phyloP scores from a whole-genome alignment of 2,797 vertebrate species.

The Leuciscus waleckii region DNA sequence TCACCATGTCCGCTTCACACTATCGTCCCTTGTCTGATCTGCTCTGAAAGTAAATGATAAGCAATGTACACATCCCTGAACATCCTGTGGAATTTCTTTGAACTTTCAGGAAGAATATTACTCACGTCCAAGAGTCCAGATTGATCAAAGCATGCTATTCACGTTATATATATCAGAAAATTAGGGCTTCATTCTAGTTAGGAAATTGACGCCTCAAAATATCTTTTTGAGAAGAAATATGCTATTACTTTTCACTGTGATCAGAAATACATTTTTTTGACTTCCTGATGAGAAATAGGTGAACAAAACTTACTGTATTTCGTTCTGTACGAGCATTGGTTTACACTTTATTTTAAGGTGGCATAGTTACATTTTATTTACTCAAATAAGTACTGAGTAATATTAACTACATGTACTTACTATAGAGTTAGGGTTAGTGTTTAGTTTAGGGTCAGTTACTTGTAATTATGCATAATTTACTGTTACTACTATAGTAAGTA shows the following conservation, averaged over 20 bases:
- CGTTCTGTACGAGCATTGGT: neutral
- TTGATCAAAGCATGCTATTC: neutral
- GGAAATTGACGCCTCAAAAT: no score
- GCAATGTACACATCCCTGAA: conserved; percentile 19
- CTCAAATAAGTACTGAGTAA: no score
- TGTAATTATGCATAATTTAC: no score
- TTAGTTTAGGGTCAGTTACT: no score
- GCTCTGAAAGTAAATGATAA: conserved; percentile 42
- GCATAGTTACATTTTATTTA: no score
- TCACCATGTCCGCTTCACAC: conserved; percentile 40
- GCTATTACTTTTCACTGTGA: neutral
- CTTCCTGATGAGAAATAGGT: no score
- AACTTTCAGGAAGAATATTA: conserved; percentile 19
- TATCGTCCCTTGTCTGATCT: conserved; percentile 26
- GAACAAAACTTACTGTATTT: neutral
- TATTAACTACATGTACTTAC: no score
- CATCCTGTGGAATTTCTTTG: conserved; percentile 43
- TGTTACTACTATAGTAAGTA: no score
- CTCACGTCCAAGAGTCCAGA: neutral
- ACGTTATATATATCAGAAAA: neutral
- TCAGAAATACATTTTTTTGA: no score
- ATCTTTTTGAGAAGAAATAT: neutral
- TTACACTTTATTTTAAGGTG: no score
- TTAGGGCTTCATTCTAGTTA: neutral
- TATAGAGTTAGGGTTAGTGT: no score